Percentiles rank a stretch among this genome's conserved stretches.
phyloP scores from a whole-genome alignment of 2,113 vertebrate genomes.

The Cairina moschata region DNA sequence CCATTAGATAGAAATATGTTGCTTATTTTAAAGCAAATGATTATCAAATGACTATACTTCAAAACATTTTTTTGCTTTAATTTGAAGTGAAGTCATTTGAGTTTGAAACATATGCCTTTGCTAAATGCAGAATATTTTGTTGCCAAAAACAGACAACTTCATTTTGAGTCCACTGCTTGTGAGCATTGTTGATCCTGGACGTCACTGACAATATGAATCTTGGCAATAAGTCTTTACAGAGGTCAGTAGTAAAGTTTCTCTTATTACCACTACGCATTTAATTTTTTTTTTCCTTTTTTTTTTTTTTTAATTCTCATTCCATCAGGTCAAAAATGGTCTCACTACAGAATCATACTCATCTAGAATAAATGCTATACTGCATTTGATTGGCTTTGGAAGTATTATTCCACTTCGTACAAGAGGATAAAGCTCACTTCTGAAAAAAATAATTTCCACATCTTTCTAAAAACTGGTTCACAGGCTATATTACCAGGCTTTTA shows the following conservation, averaged over 20 bases:
- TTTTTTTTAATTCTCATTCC: neutral
- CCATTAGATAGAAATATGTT: slow-evolving; percentile 71
- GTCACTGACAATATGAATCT: slow-evolving; percentile 1
- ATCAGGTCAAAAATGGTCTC: neutral
- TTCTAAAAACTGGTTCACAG: neutral
- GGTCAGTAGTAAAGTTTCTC: slow-evolving; percentile 9
- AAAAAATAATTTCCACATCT: neutral
- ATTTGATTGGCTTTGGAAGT: neutral
- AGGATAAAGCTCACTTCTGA: neutral
- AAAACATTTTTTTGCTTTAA: slow-evolving; percentile 78
- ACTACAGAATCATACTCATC: neutral
- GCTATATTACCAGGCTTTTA: neutral
- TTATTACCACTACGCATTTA: neutral
- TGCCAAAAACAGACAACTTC: slow-evolving; percentile 67
- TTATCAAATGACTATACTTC: slow-evolving; percentile 78
- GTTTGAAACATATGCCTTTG: slow-evolving; percentile 80
- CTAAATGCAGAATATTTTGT: slow-evolving; percentile 62
- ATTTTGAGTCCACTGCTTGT: slow-evolving; percentile 51
- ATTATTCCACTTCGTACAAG: neutral
- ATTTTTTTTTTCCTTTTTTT: neutral
- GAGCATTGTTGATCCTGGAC: slow-evolving; percentile 56
- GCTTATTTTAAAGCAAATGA: slow-evolving; percentile 78
- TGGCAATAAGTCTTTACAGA: neutral
- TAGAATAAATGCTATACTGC: slow-evolving; percentile 7
- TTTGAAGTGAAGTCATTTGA: slow-evolving; percentile 79